Percentiles rank a stretch among this genome's conserved stretches.
These are phyloP conservation scores for Eptatretus burgeri DNA, from an alignment of 2,113 vertebrate species.

Conservation along the genomic window DNA sequence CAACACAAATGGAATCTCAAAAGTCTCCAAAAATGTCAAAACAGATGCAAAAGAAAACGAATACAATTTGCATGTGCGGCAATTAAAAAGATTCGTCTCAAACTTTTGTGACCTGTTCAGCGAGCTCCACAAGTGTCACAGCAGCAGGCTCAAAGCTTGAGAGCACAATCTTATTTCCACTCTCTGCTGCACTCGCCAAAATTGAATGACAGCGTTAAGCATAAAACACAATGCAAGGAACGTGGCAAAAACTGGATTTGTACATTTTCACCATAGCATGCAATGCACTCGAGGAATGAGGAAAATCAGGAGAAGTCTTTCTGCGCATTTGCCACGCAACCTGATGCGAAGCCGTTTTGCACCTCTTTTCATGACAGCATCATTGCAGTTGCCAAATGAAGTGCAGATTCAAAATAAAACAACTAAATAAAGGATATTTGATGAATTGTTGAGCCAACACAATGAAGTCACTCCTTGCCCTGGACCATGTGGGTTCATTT, in stretches of 20 bases:
- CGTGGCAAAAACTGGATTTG: no score
- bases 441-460: conserved; percentile 52
- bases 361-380: no score
- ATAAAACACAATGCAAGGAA: no score
- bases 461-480: conserved; percentile 36
- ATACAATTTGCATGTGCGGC: neutral
- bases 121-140: conserved; percentile 45
- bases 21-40: no score
- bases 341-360: no score
- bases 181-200: conserved; percentile 31
- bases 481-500: conserved; percentile 48
- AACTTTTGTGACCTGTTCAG: conserved; percentile 48
- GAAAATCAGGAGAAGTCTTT: no score
- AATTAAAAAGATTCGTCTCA: neutral
- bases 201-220: no score
- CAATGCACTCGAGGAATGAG: no score
- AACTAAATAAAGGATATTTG: conserved; percentile 47
- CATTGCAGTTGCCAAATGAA: neutral
- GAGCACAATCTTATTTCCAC: conserved; percentile 67
- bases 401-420: neutral
- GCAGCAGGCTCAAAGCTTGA: conserved; percentile 51
- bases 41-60: conserved; percentile 9
- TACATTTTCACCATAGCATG: no score
- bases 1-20: conserved; percentile 9
- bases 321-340: no score